phyloP scores from a whole-genome alignment of 2,113 vertebrate species.

The Poecile atricapillus region DNA sequence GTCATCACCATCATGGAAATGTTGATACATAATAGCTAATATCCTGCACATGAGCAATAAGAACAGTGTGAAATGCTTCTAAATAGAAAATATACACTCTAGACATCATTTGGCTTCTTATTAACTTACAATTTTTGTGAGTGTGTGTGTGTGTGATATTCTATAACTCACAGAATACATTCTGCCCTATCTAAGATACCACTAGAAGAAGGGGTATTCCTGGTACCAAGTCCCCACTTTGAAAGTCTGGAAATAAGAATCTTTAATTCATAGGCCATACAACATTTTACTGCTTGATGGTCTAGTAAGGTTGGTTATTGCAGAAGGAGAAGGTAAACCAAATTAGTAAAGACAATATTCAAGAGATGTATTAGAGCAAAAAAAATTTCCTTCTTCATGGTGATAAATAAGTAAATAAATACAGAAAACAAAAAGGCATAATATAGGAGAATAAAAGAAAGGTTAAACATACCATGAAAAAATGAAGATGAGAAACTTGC shows the following conservation, averaged over 20 bases:
- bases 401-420: neutral
- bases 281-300: neutral
- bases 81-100: neutral
- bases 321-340: neutral
- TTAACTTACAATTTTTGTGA: neutral
- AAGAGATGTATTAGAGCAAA: neutral
- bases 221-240: neutral
- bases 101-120: neutral
- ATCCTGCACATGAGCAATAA: neutral
- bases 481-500: neutral
- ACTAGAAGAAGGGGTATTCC: neutral
- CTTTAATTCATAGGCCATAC: neutral
- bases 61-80: neutral
- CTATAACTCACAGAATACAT: neutral
- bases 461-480: accelerated
- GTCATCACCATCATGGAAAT: neutral
- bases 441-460: neutral
- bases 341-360: neutral
- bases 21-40: neutral
- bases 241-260: neutral
- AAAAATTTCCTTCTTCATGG: neutral
- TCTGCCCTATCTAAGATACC: neutral
- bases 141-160: neutral
- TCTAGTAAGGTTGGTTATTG: neutral
- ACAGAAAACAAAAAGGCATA: neutral